Evolutionary conservation across 2,113 vertebrate genomes (phyloP).

Genomic region (Chionomys nivalis): DNA sequence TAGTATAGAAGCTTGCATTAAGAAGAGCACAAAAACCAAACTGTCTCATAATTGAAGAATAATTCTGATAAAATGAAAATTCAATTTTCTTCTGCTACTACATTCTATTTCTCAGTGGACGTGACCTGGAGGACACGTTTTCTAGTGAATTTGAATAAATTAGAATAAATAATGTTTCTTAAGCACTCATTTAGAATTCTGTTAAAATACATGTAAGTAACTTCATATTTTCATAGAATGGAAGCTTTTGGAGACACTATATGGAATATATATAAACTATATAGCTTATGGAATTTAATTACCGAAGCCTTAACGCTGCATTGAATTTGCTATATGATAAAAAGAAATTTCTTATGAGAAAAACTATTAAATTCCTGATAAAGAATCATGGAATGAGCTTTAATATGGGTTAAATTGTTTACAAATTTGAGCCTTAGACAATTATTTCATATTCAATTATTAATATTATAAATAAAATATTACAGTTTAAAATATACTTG

Average conservation of each 20-base stretch:
- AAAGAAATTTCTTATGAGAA: not conserved
- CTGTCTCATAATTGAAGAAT: constrained; percentile 84
- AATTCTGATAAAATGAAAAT: constrained; percentile 83
- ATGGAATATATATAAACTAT: too few relatives aligned
- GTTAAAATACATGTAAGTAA: constrained; percentile 82
- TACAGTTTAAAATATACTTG: not conserved
- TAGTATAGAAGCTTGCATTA: constrained; percentile 76
- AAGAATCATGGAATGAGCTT: not conserved
- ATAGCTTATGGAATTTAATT: constrained; percentile 70
- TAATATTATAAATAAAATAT: constrained; percentile 35
- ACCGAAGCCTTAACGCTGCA: constrained; percentile 50
- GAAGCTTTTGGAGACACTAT: constrained; percentile 64
- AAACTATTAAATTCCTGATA: constrained; percentile 48
- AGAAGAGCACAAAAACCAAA: constrained; percentile 82
- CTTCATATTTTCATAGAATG: constrained; percentile 76
- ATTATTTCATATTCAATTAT: constrained; percentile 30
- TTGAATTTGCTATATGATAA: constrained; percentile 65
- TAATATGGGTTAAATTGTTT: not conserved
- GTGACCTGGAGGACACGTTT: constrained; percentile 82
- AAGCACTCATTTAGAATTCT: constrained; percentile 85
- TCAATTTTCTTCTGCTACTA: constrained; percentile 83
- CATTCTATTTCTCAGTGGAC: constrained; percentile 84
- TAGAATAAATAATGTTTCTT: constrained; percentile 81
- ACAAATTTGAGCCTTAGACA: not conserved
- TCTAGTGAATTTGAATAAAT: constrained; percentile 78